Evolutionary conservation across 2,113 vertebrate species (phyloP).

Genomic region (Pygoscelis antarcticus): DNA sequence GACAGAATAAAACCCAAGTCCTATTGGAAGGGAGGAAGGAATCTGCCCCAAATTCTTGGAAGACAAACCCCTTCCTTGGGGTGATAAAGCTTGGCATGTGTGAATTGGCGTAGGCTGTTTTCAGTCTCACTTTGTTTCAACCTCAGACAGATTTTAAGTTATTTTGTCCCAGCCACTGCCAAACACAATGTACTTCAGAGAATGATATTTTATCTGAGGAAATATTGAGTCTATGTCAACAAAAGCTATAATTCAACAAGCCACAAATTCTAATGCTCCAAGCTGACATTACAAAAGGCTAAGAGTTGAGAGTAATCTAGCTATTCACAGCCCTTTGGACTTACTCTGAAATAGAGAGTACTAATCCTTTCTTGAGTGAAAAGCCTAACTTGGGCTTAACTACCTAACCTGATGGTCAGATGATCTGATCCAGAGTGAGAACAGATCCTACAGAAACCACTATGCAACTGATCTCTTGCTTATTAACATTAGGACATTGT

Average conservation of each 20-base stretch:
- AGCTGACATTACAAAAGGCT: background rate
- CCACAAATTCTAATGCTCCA: background rate
- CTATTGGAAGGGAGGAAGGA: background rate
- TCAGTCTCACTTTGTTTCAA: background rate
- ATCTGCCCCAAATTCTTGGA: conserved; percentile 3
- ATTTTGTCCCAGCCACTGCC: conserved; percentile 20
- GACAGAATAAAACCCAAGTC: background rate
- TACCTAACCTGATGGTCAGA: background rate
- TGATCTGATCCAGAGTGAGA: background rate
- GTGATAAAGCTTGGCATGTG: background rate
- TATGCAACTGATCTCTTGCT: background rate
- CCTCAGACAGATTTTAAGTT: conserved; percentile 4
- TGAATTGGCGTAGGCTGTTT: background rate
- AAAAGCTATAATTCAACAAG: background rate
- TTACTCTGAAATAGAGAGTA: background rate
- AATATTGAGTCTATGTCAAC: background rate
- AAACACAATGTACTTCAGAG: conserved; percentile 29
- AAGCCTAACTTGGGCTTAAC: background rate
- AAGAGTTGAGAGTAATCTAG: background rate
- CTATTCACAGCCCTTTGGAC: background rate
- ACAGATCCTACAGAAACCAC: background rate
- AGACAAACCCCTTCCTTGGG: background rate
- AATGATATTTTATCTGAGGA: conserved; percentile 12
- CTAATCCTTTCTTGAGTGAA: background rate
- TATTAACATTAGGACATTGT: background rate